phyloP scores from a whole-genome alignment of 2,797 vertebrate species.

The Rhinophrynus dorsalis region DNA sequence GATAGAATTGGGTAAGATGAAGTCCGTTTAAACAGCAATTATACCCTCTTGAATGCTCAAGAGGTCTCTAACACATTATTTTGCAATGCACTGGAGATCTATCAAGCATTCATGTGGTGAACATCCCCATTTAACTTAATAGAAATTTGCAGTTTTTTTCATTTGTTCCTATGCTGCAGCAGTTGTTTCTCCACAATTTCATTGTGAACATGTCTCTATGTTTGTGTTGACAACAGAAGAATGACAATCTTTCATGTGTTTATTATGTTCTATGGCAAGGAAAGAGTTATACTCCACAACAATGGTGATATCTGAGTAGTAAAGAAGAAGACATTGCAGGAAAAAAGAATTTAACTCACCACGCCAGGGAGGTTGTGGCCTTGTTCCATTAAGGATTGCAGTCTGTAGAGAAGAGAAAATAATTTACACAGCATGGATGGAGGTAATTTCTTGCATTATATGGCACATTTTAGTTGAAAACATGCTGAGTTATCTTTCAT shows the following conservation, averaged over 20 bases:
- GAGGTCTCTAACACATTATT: too few relatives aligned
- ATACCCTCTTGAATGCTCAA: too few relatives aligned
- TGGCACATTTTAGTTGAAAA: constrained; percentile 10
- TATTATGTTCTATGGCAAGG: not conserved
- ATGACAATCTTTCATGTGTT: not conserved
- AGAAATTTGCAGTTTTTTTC: too few relatives aligned
- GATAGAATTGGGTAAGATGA: too few relatives aligned
- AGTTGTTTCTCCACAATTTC: too few relatives aligned
- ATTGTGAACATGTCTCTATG: too few relatives aligned
- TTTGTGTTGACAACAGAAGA: too few relatives aligned
- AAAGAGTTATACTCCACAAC: not conserved
- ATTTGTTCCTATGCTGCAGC: too few relatives aligned
- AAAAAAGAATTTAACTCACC: constrained; percentile 27
- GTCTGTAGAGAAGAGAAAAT: constrained; percentile 50
- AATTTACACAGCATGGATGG: constrained; percentile 22
- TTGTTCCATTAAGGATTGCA: constrained; percentile 36
- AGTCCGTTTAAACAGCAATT: too few relatives aligned
- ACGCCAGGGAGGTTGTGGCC: constrained; percentile 26
- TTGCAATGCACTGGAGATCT: too few relatives aligned
- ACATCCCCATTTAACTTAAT: too few relatives aligned
- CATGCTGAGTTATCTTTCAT: constrained; percentile 11
- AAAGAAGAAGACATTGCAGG: not conserved
- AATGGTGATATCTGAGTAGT: not conserved
- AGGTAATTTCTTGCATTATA: constrained; percentile 25
- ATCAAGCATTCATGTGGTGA: too few relatives aligned